Percentiles rank a stretch among this genome's conserved stretches.
Evolutionary conservation across 2,797 vertebrate genomes (phyloP).

Genomic region (Amazona ochrocephala): DNA sequence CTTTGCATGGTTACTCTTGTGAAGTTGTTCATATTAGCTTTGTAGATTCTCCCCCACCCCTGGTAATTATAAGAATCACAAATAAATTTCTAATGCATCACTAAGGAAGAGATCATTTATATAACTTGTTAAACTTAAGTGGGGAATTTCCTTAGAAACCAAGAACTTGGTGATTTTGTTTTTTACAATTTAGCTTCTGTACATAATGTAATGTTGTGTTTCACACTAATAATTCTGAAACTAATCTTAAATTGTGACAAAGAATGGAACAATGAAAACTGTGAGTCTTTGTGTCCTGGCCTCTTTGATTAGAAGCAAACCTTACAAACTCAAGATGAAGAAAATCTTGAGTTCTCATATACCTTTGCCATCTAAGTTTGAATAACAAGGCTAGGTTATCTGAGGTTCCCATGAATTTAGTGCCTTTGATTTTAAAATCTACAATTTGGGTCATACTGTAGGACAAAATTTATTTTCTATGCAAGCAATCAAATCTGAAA

Average conservation of each 20-base stretch:
- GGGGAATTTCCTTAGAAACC: background rate
- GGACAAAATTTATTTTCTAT: background rate
- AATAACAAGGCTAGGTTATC: constrained; percentile 4
- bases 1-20: background rate
- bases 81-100: background rate
- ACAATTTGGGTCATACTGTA: background rate
- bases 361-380: background rate
- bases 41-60: background rate
- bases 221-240: constrained; percentile 34
- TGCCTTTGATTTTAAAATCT: background rate
- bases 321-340: background rate
- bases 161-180: background rate
- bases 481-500: background rate
- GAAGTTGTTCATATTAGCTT: background rate
- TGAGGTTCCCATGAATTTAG: background rate
- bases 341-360: background rate
- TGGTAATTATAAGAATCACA: background rate
- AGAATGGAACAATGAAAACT: constrained; percentile 24
- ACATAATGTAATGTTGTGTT: constrained; percentile 8
- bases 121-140: background rate
- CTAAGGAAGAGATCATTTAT: background rate
- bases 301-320: background rate
- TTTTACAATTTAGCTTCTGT: background rate
- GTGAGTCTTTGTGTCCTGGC: background rate
- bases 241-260: constrained; percentile 21